Base-by-base conservation (phyloP, 1,140 invertebrate genomes). In the Monomorium pharaonis region DNA sequence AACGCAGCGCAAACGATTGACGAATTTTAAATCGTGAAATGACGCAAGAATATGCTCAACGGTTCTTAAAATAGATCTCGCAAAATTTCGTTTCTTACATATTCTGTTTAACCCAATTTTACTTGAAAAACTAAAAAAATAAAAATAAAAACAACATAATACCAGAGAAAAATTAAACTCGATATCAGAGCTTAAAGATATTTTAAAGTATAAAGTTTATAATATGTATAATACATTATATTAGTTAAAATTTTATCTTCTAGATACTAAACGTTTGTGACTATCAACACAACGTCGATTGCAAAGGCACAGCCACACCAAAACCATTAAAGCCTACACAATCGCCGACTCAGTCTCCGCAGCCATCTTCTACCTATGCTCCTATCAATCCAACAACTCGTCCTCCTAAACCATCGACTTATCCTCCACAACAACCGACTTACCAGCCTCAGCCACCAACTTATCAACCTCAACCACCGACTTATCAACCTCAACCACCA, bases 181-280 rank as follows among this genome's bases (percentile, higher is more conserved):
- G 3, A 74, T 14, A 12, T 74, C 10, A 37, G 5, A 72, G 51
- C 12, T 74, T 37, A 37, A 3, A 37, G 7, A 37, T 37, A 37
- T 37, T 37, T 37, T 37, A 37, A 37, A n/a, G n/a, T n/a, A n/a
- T n/a, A n/a, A n/a, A n/a, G n/a, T n/a, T n/a, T n/a, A n/a, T n/a
- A n/a, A n/a, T n/a, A n/a, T n/a, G 9, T 56, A 56, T 33, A 62
- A 16, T 21, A 24, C 7, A 62, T 14, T 0, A 21, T 33, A 16
- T 14, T 12, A 37, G 7, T 51, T 62, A n/a, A 1, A 0, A 65
- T 49, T 80, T 62, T 42, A 51, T 65, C 7, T 16, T 67, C 16
- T 92, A 97, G 96, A 90, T 93, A 77, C 88, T 96, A 0, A 95
- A 96, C 30, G 95, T 97, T 3, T 97, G 96, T 84, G 96, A 97